A percentile compares a stretch with the other conserved stretches of the same genome.
Evolutionary conservation across 2,888 invertebrate species (phyloP).

Genomic region (Microplitis manilae): DNA sequence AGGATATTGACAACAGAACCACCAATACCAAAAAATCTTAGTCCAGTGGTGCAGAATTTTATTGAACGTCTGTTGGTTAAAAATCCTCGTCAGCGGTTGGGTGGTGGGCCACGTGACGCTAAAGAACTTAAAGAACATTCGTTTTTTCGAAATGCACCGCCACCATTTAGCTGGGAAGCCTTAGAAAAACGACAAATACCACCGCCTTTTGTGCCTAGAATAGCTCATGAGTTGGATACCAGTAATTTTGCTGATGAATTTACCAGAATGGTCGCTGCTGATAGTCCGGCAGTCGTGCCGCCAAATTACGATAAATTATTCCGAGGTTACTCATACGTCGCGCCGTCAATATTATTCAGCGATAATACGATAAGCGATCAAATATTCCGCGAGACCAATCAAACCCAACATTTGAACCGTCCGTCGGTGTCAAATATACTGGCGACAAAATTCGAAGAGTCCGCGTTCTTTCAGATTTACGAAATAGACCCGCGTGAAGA

Average conservation of each 20-base stretch:
- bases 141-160: constrained; percentile 81
- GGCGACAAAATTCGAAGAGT: constrained; percentile 74
- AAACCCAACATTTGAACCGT: constrained; percentile 60
- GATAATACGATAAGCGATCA: constrained; percentile 85
- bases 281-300: constrained; percentile 92
- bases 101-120: constrained; percentile 89
- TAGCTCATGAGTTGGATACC: constrained; percentile 89
- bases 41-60: constrained; percentile 83
- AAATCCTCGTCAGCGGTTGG: constrained; percentile 89
- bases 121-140: constrained; percentile 90
- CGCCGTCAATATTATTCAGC: constrained; percentile 90
- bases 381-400: constrained; percentile 73
- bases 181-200: constrained; percentile 83
- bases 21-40: constrained; percentile 88
- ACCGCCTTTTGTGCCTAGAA: constrained; percentile 93
- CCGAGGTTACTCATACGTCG: constrained; percentile 94
- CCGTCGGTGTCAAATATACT: constrained; percentile 57
- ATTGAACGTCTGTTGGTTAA: constrained; percentile 89
- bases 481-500: constrained; percentile 80
- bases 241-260: constrained; percentile 98
- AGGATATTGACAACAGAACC: constrained; percentile 92
- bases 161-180: constrained; percentile 79
- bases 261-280: constrained; percentile 91
- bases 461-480: constrained; percentile 89
- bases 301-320: constrained; percentile 87